Percentiles rank a stretch among this genome's conserved stretches.
These are phyloP conservation scores for Aphelenchoides avenae DNA, from an alignment of 1,140 invertebrate genomes.

Conservation along the genomic window DNA sequence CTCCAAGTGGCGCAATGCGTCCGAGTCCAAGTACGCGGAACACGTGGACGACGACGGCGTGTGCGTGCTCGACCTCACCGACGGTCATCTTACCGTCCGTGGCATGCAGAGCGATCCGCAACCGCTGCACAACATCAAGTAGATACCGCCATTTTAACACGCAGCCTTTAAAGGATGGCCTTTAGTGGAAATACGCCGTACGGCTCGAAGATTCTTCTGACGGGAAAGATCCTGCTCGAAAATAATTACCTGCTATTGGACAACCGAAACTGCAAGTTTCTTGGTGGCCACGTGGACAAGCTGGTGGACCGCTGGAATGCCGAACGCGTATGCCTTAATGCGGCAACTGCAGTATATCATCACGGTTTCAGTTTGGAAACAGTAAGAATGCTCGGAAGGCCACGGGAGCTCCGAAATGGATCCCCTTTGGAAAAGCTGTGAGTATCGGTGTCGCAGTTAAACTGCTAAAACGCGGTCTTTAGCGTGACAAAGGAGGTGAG, in stretches of 20 bases:
- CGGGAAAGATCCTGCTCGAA: conserved; percentile 56
- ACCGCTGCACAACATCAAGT: too few relatives aligned
- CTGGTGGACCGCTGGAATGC: too few relatives aligned
- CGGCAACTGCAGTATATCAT: too few relatives aligned
- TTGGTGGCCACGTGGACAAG: conserved; percentile 60
- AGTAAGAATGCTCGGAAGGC: too few relatives aligned
- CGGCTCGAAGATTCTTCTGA: conserved; percentile 59
- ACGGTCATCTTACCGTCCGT: conserved; percentile 58
- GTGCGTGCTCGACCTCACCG: conserved; percentile 59
- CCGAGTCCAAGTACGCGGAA: conserved; percentile 60
- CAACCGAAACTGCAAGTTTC: conserved; percentile 55
- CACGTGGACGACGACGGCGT: conserved; percentile 58
- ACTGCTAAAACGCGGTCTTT: too few relatives aligned
- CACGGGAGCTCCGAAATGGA: too few relatives aligned
- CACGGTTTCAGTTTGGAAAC: too few relatives aligned
- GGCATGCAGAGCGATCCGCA: conserved; percentile 57
- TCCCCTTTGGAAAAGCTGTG: too few relatives aligned
- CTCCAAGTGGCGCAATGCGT: conserved; percentile 60
- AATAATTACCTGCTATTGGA: conserved; percentile 59
- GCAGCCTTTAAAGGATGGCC: conserved; percentile 6
- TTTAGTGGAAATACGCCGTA: conserved; percentile 59
- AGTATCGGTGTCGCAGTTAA: too few relatives aligned
- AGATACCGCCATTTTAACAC: too few relatives aligned
- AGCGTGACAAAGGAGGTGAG: too few relatives aligned
- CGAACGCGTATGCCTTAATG: too few relatives aligned